phyloP scores from a whole-genome alignment of 37 sponge, comb jelly and placozoan species.

The Dysidea cf. avara region DNA sequence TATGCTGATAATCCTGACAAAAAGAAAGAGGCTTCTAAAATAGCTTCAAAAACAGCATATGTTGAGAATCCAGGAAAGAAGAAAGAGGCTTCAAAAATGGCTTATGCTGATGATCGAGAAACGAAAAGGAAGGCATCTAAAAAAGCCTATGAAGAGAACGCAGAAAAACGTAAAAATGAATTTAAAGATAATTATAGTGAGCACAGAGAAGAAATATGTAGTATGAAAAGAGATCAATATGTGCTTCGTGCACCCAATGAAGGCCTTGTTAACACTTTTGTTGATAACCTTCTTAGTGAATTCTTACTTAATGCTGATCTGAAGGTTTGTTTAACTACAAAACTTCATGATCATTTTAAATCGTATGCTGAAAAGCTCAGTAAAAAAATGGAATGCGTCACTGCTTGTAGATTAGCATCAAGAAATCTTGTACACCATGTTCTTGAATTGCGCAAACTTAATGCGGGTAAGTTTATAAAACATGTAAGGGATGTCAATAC shows the following conservation, averaged over 20 bases:
- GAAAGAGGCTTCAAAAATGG: background rate
- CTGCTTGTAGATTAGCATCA: background rate
- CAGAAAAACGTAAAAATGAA: background rate
- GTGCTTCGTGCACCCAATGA: no score
- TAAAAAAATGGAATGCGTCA: no score
- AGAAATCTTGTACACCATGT: background rate
- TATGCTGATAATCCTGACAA: no score
- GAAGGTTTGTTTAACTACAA: no score
- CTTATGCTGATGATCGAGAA: conserved; percentile 1
- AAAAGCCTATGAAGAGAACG: background rate
- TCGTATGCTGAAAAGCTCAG: no score
- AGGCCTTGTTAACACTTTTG: no score
- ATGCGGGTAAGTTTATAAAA: conserved; percentile 3
- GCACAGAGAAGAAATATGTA: no score
- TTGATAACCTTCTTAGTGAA: no score
- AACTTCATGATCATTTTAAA: no score
- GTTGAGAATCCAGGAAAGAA: background rate
- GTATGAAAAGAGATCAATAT: no score
- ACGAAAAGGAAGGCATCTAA: conserved; percentile 10
- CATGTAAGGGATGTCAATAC: background rate
- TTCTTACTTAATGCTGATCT: no score
- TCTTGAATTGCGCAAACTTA: background rate
- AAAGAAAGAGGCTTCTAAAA: background rate
- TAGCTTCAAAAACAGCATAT: background rate
- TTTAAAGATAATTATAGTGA: no score